Evolutionary conservation across 2,797 vertebrate species (phyloP).

Genomic region (Catostomus latipinnis): DNA sequence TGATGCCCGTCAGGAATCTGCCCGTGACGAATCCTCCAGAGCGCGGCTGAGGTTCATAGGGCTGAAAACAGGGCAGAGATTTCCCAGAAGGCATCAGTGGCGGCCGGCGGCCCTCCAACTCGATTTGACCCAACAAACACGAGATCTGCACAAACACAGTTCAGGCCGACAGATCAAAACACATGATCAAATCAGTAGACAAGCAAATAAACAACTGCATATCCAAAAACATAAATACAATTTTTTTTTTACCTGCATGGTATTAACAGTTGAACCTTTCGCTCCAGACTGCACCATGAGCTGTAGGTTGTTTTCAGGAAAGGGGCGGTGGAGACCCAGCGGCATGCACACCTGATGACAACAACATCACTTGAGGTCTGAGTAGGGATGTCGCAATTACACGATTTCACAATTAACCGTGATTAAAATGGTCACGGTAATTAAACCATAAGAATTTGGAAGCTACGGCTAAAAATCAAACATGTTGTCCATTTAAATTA

Average conservation of each 20-base stretch:
- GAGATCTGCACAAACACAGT: conserved; percentile 84
- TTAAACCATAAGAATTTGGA: not conserved
- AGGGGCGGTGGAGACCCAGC: conserved; percentile 88
- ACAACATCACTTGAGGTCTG: not conserved
- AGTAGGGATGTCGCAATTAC: too few relatives aligned
- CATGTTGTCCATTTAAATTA: too few relatives aligned
- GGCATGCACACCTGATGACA: conserved; percentile 91
- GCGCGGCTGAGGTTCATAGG: conserved; percentile 88
- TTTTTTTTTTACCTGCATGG: conserved; percentile 81
- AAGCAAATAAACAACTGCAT: not conserved
- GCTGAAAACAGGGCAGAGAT: conserved; percentile 93
- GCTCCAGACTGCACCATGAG: conserved; percentile 98
- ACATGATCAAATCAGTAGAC: not conserved
- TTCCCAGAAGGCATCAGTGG: conserved; percentile 97
- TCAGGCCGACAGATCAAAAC: not conserved
- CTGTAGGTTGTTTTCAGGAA: conserved; percentile 97
- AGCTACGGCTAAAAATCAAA: not conserved
- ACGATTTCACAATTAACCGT: too few relatives aligned
- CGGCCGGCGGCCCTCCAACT: conserved; percentile 93
- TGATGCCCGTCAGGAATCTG: conserved; percentile 96
- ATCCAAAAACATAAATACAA: not conserved
- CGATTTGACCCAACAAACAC: conserved; percentile 96
- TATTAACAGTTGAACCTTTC: conserved; percentile 97
- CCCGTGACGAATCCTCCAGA: conserved; percentile 95
- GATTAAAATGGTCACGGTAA: too few relatives aligned